These are phyloP conservation scores for Sarotherodon lohbergeri DNA, from an alignment of 2,113 vertebrate genomes.

Conservation along the genomic window DNA sequence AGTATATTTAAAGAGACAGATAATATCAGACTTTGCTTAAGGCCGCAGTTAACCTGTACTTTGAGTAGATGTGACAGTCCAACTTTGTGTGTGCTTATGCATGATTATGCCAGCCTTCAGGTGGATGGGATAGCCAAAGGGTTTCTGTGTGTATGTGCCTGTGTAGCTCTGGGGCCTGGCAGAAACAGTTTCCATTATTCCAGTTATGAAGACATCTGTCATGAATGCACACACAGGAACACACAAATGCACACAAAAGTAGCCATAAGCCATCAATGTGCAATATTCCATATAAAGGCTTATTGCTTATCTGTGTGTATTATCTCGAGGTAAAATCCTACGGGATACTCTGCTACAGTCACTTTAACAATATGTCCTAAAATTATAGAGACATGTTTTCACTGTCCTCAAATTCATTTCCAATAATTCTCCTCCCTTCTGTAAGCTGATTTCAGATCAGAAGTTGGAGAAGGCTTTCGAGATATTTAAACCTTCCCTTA, in stretches of 20 bases:
- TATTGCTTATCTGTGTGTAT: slow-evolving; percentile 17
- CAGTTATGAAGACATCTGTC: slow-evolving; percentile 64
- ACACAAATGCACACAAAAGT: neutral
- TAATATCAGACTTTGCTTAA: neutral
- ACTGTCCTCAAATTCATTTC: slow-evolving; percentile 8
- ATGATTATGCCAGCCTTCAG: slow-evolving; percentile 13
- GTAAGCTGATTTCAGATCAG: slow-evolving; percentile 61
- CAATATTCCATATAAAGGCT: neutral
- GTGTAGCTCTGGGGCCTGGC: slow-evolving; percentile 4
- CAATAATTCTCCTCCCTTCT: slow-evolving; percentile 18
- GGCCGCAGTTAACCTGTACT: neutral
- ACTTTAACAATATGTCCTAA: neutral
- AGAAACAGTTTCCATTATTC: slow-evolving; percentile 64
- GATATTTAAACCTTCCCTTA: slow-evolving; percentile 44
- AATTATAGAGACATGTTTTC: slow-evolving; percentile 6
- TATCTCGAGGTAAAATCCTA: slow-evolving; percentile 17
- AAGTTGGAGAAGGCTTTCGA: slow-evolving; percentile 54
- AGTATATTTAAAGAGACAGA: neutral
- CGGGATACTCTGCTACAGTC: neutral
- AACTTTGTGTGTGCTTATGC: neutral
- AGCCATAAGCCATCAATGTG: slow-evolving; percentile 24
- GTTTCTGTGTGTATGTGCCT: neutral
- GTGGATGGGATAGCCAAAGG: slow-evolving; percentile 14
- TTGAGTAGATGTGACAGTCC: slow-evolving; percentile 12
- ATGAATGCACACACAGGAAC: neutral